phyloP scores from a whole-genome alignment of 2,888 invertebrate species.

The Stenichneumon culpator region DNA sequence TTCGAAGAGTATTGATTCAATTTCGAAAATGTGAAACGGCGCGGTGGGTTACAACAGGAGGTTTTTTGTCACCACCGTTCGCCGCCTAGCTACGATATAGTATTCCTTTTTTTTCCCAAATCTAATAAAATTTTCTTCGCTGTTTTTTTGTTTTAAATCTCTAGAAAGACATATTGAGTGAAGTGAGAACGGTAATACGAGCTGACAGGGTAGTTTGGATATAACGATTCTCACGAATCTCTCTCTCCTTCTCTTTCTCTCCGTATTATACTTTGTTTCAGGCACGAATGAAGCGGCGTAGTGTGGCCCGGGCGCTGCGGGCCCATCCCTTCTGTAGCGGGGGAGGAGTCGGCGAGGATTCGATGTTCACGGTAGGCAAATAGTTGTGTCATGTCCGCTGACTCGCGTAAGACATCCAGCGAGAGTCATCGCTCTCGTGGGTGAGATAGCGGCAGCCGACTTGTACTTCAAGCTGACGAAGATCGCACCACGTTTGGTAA shows the following conservation, averaged over 20 bases:
- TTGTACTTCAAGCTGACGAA: slow-evolving; percentile 93
- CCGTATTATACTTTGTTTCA: slow-evolving; percentile 71
- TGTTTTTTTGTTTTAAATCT: slow-evolving; percentile 25
- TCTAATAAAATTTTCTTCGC: slow-evolving; percentile 26
- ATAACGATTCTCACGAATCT: slow-evolving; percentile 34
- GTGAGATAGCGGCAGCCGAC: slow-evolving; percentile 94
- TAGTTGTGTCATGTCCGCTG: slow-evolving; percentile 83
- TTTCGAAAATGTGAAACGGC: slow-evolving; percentile 39
- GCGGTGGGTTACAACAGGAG: slow-evolving; percentile 2
- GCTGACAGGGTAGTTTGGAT: slow-evolving; percentile 16
- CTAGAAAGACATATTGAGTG: slow-evolving; percentile 24
- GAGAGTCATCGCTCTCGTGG: slow-evolving; percentile 96
- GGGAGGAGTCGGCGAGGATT: slow-evolving; percentile 81
- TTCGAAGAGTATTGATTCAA: slow-evolving; percentile 52
- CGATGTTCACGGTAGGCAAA: slow-evolving; percentile 77
- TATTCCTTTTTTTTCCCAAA: slow-evolving; percentile 13
- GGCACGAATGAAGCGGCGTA: slow-evolving; percentile 83
- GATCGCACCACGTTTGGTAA: slow-evolving; percentile 97
- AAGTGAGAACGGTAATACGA: slow-evolving; percentile 34
- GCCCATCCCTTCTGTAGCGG: slow-evolving; percentile 85
- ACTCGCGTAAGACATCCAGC: slow-evolving; percentile 89
- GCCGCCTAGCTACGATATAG: slow-evolving; percentile 46
- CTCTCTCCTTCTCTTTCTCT: not conserved
- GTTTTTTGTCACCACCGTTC: slow-evolving; percentile 15
- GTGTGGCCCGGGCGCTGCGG: slow-evolving; percentile 83